These are phyloP conservation scores for Channa argus DNA, from an alignment of 2,113 vertebrate genomes.

Conservation along the genomic window DNA sequence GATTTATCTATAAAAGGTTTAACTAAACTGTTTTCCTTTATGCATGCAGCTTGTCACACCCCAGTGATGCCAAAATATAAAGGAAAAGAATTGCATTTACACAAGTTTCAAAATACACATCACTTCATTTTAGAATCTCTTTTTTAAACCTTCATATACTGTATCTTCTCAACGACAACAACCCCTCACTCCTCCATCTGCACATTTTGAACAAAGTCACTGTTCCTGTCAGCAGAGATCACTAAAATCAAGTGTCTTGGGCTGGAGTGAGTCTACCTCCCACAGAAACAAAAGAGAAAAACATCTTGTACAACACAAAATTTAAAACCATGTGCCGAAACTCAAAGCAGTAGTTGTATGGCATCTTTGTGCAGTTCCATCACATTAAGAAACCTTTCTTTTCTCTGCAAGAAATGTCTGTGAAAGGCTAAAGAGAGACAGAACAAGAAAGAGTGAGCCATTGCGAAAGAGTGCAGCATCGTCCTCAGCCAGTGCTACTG, in stretches of 20 bases:
- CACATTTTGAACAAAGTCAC: conserved; percentile 85
- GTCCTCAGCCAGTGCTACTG: conserved; percentile 89
- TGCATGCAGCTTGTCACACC: conserved; percentile 97
- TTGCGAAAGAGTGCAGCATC: conserved; percentile 63
- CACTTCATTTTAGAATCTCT: conserved; percentile 87
- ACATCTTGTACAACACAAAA: conserved; percentile 81
- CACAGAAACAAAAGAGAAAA: conserved; percentile 48
- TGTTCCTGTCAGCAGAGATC: conserved; percentile 62
- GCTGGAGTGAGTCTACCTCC: conserved; percentile 84
- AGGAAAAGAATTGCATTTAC: conserved; percentile 93
- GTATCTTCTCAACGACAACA: conserved; percentile 89
- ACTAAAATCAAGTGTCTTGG: conserved; percentile 84
- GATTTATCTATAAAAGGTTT: conserved; percentile 92
- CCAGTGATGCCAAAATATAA: conserved; percentile 86
- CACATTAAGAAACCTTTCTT: conserved; percentile 74
- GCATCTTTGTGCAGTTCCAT: conserved; percentile 89
- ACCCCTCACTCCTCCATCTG: conserved; percentile 83
- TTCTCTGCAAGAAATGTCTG: conserved; percentile 66
- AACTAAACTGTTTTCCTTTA: conserved; percentile 93
- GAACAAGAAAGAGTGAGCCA: conserved; percentile 66
- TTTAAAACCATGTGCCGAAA: conserved; percentile 92
- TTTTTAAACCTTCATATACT: conserved; percentile 88
- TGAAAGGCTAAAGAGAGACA: conserved; percentile 67
- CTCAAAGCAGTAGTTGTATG: conserved; percentile 92
- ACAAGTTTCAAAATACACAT: conserved; percentile 95